Evolutionary conservation across 1,140 invertebrate species (phyloP).

Genomic region (Neodiprion pinetum): DNA sequence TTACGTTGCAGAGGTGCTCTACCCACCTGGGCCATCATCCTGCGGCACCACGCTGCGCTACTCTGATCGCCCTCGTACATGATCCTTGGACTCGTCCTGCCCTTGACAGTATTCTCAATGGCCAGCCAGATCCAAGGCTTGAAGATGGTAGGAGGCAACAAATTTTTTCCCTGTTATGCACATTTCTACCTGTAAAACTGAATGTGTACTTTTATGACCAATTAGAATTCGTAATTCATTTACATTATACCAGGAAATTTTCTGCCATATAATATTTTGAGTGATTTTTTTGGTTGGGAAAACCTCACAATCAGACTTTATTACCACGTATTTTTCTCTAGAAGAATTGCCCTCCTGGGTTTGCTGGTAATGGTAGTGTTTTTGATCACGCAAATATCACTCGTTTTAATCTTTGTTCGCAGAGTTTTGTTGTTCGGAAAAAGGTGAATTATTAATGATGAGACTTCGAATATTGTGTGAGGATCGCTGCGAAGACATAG

Average conservation of each 20-base stretch:
- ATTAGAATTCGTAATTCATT: too few relatives aligned
- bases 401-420: slow-evolving; percentile 30
- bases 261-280: too few relatives aligned
- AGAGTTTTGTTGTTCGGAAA: slow-evolving; percentile 64
- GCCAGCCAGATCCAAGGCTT: slow-evolving; percentile 56
- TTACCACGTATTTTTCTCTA: too few relatives aligned
- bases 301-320: too few relatives aligned
- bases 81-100: slow-evolving; percentile 62
- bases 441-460: slow-evolving; percentile 61
- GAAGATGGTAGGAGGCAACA: slow-evolving; percentile 45
- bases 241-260: too few relatives aligned
- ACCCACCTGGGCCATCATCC: slow-evolving; percentile 53
- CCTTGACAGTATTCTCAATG: slow-evolving; percentile 60
- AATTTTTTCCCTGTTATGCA: background rate
- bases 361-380: too few relatives aligned
- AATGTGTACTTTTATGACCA: too few relatives aligned
- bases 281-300: too few relatives aligned
- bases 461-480: slow-evolving; percentile 65
- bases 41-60: slow-evolving; percentile 56
- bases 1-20: slow-evolving; percentile 61
- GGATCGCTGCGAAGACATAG: slow-evolving; percentile 65
- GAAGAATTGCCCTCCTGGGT: too few relatives aligned
- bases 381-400: background rate
- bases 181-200: too few relatives aligned
- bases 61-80: slow-evolving; percentile 58